Conservation (phyloP, 2,113 vertebrate species). For the Erpornis zantholeuca region DNA sequence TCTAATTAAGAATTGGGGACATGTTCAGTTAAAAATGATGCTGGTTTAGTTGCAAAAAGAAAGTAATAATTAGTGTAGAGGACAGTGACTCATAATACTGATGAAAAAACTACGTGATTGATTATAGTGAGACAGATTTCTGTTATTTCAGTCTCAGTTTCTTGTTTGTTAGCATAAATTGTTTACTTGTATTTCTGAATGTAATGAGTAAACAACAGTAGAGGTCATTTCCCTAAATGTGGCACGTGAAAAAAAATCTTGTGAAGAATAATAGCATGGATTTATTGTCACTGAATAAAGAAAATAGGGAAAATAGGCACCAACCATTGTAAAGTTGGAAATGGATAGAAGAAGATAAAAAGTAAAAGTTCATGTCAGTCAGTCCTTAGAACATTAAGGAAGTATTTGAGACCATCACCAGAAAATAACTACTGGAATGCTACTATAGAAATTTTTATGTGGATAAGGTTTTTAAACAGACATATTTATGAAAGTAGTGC, state of each 20-base stretch:
- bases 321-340: neutral
- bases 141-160: neutral
- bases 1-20: neutral
- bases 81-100: neutral
- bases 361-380: neutral
- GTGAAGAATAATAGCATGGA: neutral
- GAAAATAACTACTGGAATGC: neutral
- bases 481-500: neutral
- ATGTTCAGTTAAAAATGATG: neutral
- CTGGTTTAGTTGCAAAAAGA: neutral
- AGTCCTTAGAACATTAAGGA: neutral
- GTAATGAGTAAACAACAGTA: constrained; percentile 5
- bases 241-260: neutral
- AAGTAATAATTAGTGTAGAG: neutral
- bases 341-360: neutral
- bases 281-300: neutral
- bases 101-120: constrained; percentile 27
- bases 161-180: constrained; percentile 1
- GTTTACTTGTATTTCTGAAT: neutral
- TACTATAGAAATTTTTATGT: neutral
- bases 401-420: neutral
- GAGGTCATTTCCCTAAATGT: constrained; percentile 9
- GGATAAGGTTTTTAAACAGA: neutral
- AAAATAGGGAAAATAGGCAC: neutral
- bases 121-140: neutral